A percentile compares a stretch with the other conserved stretches of the same genome.
These are phyloP conservation scores for Crocodylus rhombifer DNA, from an alignment of 2,797 vertebrate species.

Conservation along the genomic window DNA sequence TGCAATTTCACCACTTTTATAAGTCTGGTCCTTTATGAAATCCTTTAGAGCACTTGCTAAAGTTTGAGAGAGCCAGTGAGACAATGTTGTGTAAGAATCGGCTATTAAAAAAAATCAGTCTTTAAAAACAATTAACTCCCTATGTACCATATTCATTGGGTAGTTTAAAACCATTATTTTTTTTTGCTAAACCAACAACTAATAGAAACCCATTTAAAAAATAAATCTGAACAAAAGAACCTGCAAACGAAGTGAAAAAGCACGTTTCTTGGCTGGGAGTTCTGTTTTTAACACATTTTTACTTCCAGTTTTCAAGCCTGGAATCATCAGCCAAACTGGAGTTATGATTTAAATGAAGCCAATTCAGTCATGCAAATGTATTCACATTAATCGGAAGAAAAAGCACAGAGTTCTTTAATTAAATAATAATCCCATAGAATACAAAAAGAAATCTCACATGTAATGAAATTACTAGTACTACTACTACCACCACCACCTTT, in stretches of 20 bases:
- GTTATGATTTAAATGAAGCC: not conserved
- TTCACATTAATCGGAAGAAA: constrained; percentile 57
- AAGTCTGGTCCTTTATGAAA: not conserved
- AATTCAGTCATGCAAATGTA: constrained; percentile 49
- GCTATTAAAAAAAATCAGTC: not conserved
- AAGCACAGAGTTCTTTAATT: constrained; percentile 61
- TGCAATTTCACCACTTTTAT: not conserved
- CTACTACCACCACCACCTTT: not conserved
- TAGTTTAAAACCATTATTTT: not conserved
- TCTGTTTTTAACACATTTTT: constrained; percentile 24
- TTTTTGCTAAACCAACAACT: not conserved
- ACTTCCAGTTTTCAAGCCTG: not conserved
- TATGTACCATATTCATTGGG: not conserved
- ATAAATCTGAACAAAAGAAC: not conserved
- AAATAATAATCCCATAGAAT: constrained; percentile 53
- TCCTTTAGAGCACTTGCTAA: not conserved
- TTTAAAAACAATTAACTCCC: not conserved
- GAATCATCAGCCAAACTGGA: not conserved
- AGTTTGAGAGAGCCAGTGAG: not conserved
- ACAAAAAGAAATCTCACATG: not conserved
- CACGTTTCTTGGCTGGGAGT: not conserved
- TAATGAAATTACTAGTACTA: constrained; percentile 42
- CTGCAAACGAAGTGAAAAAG: not conserved
- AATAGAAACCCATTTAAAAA: not conserved
- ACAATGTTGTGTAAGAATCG: not conserved